A percentile compares a stretch with the other conserved stretches of the same genome.
phyloP scores from a whole-genome alignment of 2,113 vertebrate genomes.

The Hyaena hyaena region DNA sequence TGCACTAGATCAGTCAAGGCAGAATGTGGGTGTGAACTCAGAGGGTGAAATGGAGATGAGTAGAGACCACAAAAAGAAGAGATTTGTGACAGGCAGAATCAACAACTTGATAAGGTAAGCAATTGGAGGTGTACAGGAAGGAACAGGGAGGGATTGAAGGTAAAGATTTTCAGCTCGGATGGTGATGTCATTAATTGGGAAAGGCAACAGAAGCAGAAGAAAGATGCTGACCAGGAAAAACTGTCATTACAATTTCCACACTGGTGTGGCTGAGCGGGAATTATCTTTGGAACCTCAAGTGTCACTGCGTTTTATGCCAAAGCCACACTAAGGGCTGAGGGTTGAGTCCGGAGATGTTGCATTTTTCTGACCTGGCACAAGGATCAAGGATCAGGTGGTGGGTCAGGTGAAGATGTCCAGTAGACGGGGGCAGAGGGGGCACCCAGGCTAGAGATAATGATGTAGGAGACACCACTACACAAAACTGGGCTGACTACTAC shows the following conservation, averaged over 20 bases:
- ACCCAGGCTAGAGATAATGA: not conserved
- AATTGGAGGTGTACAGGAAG: not conserved
- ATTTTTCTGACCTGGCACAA: not conserved
- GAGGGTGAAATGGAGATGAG: not conserved
- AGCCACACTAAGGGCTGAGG: not conserved
- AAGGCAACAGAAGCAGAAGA: not conserved
- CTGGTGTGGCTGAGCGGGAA: not conserved
- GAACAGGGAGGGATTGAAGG: not conserved
- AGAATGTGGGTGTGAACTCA: not conserved
- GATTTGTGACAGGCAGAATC: not conserved
- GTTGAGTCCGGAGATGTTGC: not conserved
- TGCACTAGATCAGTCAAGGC: not conserved
- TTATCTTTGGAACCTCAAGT: fast-evolving
- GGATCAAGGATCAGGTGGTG: not conserved
- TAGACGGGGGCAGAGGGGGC: not conserved
- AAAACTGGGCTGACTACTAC: not conserved
- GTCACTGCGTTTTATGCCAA: not conserved
- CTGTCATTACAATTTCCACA: not conserved
- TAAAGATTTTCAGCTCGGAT: not conserved
- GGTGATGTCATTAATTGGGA: not conserved
- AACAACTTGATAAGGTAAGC: not conserved
- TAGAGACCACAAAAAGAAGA: not conserved
- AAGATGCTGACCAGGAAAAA: not conserved
- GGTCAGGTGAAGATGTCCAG: not conserved
- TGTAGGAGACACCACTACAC: not conserved